Conservation (phyloP, 2,797 vertebrate genomes). For the Micropoecilia bifurca region DNA sequence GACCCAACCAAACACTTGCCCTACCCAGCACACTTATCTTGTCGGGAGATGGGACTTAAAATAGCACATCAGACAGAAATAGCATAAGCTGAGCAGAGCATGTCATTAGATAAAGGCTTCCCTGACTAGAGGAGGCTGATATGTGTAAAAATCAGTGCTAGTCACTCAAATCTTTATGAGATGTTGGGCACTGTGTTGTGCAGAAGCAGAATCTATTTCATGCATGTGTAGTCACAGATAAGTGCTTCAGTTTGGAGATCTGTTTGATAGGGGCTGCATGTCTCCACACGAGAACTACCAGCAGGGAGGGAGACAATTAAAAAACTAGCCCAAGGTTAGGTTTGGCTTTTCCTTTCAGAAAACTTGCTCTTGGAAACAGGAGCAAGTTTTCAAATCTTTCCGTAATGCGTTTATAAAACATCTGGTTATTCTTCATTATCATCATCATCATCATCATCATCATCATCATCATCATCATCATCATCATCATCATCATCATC, state of each 20-base stretch:
- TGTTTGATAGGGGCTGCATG: background rate
- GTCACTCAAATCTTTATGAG: slow-evolving; percentile 7
- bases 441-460: background rate
- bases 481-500: background rate
- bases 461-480: background rate
- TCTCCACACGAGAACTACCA: slow-evolving; percentile 18
- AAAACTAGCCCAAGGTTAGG: slow-evolving; percentile 16
- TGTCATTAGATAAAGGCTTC: slow-evolving; percentile 26
- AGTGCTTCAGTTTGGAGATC: slow-evolving; percentile 20
- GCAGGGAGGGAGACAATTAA: slow-evolving; percentile 1
- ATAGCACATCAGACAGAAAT: slow-evolving; percentile 52
- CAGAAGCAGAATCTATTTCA: background rate
- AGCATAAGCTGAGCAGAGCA: slow-evolving; percentile 38
- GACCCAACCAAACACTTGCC: slow-evolving; percentile 12
- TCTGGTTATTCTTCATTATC: background rate
- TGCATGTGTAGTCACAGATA: background rate
- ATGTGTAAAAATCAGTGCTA: slow-evolving; percentile 28
- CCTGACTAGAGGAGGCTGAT: slow-evolving; percentile 28
- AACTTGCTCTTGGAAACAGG: slow-evolving; percentile 13
- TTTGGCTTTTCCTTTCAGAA: slow-evolving; percentile 15
- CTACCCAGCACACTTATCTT: slow-evolving; percentile 49
- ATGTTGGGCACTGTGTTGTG: background rate
- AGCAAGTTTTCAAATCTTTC: slow-evolving; percentile 20
- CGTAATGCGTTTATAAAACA: slow-evolving; percentile 1
- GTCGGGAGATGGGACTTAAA: slow-evolving; percentile 47